Base-by-base conservation (phyloP, 1,140 invertebrate genomes). In the Diuraphis noxia region DNA sequence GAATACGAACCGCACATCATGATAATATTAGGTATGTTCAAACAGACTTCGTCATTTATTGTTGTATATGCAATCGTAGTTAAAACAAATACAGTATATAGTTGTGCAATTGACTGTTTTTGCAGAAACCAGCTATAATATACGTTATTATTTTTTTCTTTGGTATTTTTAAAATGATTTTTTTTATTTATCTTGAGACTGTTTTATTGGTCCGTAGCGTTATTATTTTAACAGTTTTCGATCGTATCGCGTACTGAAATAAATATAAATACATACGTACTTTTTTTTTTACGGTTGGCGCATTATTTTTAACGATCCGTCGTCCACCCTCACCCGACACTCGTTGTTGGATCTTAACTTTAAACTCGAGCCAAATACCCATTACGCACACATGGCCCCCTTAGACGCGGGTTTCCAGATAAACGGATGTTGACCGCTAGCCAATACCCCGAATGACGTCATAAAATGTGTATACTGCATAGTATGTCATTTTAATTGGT, bases 271-370 rank as follows among this genome's bases (percentile, higher is more conserved):
- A 43, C 46, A 38, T 85, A 46, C 56, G 30, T 81, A 81, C 25
- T 81, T 43, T 86, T 36, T n/a, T 46, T 52, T 63, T 88, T 63
- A 88, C 36, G 88, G 88, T 79, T 77, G 46, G 63, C 40, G 40
- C 72, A 90, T 91, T 91, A 91, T 81, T 91, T 91, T 91, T 91
- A 91, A 91, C 89, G 89, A 81, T 91, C 77, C 77, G 86, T 87
- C 77, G 85, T 88, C 36, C 52, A 63, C 49, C 86, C 49, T 63
- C 86, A 1, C 36, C 38, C 86, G 49, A 88, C 49, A 52, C 34
- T 13, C 46, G 52, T 40, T 52, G 49, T 46, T 77, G 40, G 88
- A 90, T 81, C 43, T 81, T 82, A 46, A 89, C 40, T n/a, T 81
- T 81, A 38, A 91, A 79, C 77, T 81, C 72, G 77, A 81, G 72